phyloP scores from a whole-genome alignment of 2,888 invertebrate genomes.

The Aproaerema taeniolella region DNA sequence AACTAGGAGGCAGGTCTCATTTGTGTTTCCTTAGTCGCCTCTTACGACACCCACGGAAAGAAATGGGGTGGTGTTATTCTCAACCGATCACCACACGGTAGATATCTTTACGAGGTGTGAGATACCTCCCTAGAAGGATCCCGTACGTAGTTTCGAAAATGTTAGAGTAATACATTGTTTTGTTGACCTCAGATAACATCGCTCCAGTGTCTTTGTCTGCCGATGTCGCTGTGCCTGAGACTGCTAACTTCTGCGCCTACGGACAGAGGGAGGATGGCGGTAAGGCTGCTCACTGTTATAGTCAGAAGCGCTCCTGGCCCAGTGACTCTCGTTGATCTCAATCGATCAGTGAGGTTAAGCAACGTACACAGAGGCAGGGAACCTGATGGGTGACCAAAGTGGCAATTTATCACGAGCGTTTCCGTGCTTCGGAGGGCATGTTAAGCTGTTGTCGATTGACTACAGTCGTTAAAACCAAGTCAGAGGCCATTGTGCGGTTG shows the following conservation, averaged over 20 bases:
- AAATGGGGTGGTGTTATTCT: not conserved
- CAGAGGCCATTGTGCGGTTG: too few species aligned
- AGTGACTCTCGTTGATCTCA: too few species aligned
- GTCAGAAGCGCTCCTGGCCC: conserved; percentile 22
- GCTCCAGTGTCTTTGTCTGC: conserved; percentile 17
- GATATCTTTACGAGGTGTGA: not conserved
- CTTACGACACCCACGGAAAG: not conserved
- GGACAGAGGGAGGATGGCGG: conserved; percentile 27
- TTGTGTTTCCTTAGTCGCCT: not conserved
- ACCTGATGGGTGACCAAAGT: not conserved
- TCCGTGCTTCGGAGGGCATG: not conserved
- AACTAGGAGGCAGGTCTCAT: not conserved
- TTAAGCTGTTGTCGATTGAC: not conserved
- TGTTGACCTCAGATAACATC: conserved; percentile 35
- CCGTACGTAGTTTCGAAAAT: too few species aligned
- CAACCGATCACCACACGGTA: not conserved
- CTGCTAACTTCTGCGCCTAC: conserved; percentile 33
- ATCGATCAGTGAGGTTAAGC: too few species aligned
- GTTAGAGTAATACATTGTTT: too few species aligned
- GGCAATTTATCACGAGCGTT: not conserved
- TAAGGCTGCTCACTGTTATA: not conserved
- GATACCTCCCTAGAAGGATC: too few species aligned
- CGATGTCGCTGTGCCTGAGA: conserved; percentile 15
- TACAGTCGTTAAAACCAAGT: too few species aligned
- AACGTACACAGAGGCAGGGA: not conserved